A percentile compares a stretch with the other conserved stretches of the same genome.
Evolutionary conservation across 2,888 invertebrate genomes (phyloP).

Genomic region (Tortricodes alternella): DNA sequence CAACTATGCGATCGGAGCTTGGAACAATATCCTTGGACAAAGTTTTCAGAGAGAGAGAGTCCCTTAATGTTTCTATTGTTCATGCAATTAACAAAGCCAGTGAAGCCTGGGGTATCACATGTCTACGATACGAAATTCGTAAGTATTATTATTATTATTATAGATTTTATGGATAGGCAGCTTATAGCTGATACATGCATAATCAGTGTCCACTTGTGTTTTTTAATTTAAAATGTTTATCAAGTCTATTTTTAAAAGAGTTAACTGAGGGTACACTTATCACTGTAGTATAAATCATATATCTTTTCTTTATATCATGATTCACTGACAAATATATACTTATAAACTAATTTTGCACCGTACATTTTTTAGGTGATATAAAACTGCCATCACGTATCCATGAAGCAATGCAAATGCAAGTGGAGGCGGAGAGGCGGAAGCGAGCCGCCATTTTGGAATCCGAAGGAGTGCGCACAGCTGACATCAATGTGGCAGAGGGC

Average conservation of each 20-base stretch:
- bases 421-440: conserved; percentile 98
- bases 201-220: too few relatives aligned
- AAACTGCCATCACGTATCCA: conserved; percentile 95
- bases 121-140: conserved; percentile 88
- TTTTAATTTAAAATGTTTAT: too few relatives aligned
- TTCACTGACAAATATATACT: too few relatives aligned
- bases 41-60: conserved; percentile 98
- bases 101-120: conserved; percentile 98
- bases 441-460: conserved; percentile 98
- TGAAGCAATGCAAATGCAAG: conserved; percentile 99
- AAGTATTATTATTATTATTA: conserved; percentile 43
- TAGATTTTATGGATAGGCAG: too few relatives aligned
- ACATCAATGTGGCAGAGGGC: conserved; percentile 99
- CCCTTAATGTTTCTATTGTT: conserved; percentile 96
- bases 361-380: conserved; percentile 87
- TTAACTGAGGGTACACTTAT: too few relatives aligned
- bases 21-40: conserved; percentile 98
- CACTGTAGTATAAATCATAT: too few relatives aligned
- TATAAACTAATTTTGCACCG: too few relatives aligned
- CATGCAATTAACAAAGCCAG: conserved; percentile 99
- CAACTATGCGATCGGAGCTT: conserved; percentile 99
- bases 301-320: too few relatives aligned
- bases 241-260: fast-evolving
- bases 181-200: too few relatives aligned
- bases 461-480: conserved; percentile 94